Conservation (phyloP, 2,888 invertebrate genomes). For the Caradrina kadenii region DNA sequence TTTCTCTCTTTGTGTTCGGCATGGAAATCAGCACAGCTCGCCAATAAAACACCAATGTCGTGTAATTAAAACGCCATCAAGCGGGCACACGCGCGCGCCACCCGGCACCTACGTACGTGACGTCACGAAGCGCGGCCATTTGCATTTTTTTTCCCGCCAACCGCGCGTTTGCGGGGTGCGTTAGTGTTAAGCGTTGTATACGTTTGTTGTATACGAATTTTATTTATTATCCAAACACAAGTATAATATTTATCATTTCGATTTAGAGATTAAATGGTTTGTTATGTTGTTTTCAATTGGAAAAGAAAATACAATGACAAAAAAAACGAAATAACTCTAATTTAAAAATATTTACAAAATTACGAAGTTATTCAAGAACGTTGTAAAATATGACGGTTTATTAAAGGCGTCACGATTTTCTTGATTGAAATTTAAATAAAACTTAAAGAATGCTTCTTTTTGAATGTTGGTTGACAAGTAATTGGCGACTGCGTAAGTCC, state of each 20-base stretch:
- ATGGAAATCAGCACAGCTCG: slow-evolving; percentile 58
- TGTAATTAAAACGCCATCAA: slow-evolving; percentile 81
- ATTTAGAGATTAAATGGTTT: slow-evolving; percentile 5
- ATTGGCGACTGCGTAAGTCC: no score
- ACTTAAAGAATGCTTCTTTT: no score
- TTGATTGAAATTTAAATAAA: no score
- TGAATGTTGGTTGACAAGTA: no score
- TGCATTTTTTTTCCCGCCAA: slow-evolving; percentile 81
- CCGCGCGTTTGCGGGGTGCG: slow-evolving; percentile 70
- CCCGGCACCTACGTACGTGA: slow-evolving; percentile 72
- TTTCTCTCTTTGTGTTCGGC: slow-evolving; percentile 49
- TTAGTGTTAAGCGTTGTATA: slow-evolving; percentile 51
- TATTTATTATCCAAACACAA: slow-evolving; percentile 45
- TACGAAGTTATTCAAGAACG: no score
- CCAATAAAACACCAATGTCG: slow-evolving; percentile 75
- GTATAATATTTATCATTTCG: slow-evolving; percentile 1
- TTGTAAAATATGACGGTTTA: no score
- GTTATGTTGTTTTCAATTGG: background rate
- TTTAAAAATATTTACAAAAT: no score
- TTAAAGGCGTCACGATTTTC: no score
- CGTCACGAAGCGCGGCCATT: slow-evolving; percentile 81
- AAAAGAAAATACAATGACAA: background rate
- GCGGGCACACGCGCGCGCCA: slow-evolving; percentile 68
- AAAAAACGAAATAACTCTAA: no score
- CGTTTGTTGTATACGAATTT: slow-evolving; percentile 31